A percentile compares a stretch with the other conserved stretches of the same genome.
Evolutionary conservation across 2,113 vertebrate genomes (phyloP).

Genomic region (Prionailurus bengalensis): DNA sequence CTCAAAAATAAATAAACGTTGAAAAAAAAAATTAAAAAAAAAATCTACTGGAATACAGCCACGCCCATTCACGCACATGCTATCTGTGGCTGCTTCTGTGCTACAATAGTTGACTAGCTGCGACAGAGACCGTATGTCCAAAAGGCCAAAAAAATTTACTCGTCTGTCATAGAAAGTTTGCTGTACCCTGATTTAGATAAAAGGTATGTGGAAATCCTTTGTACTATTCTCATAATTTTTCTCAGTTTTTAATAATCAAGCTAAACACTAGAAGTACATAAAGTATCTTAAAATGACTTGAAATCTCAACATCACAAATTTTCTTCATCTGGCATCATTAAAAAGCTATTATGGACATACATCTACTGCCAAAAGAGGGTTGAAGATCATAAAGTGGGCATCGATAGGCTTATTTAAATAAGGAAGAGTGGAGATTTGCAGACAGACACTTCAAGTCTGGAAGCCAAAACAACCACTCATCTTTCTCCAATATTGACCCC

Average conservation of each 20-base stretch:
- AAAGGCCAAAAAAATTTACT: not conserved
- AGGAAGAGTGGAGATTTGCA: not conserved
- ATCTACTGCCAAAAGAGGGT: not conserved
- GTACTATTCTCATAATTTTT: not conserved
- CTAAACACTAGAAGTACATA: not conserved
- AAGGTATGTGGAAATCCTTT: not conserved
- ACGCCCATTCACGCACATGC: not conserved
- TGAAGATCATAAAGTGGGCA: too few relatives aligned
- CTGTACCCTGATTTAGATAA: not conserved
- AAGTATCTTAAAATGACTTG: not conserved
- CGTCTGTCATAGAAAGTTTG: not conserved
- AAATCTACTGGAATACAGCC: not conserved
- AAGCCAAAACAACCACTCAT: not conserved
- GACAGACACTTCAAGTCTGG: not conserved
- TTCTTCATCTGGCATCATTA: not conserved
- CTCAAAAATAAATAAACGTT: too few relatives aligned
- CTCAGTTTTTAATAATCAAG: not conserved
- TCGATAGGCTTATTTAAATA: not conserved
- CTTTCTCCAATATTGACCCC: not conserved
- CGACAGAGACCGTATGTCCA: not conserved
- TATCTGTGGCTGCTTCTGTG: too few relatives aligned
- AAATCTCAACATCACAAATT: not conserved
- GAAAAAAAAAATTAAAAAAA: too few relatives aligned
- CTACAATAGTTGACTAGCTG: fast-evolving
- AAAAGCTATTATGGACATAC: too few relatives aligned